These are phyloP conservation scores for Otolemur crassicaudatus DNA, from an alignment of 2,797 vertebrate species.

Conservation along the genomic window DNA sequence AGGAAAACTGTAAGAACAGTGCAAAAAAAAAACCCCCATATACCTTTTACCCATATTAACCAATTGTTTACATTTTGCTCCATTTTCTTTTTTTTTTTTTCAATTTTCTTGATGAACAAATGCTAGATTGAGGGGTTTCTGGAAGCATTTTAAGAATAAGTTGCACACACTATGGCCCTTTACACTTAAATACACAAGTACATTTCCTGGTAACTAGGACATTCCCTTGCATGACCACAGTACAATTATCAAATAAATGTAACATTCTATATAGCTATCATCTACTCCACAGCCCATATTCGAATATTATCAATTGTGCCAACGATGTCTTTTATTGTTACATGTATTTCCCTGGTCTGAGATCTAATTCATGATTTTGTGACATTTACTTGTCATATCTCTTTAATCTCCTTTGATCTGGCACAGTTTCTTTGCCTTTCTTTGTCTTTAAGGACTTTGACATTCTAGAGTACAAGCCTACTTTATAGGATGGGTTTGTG, in stretches of 20 bases:
- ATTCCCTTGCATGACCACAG: not conserved
- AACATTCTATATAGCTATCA: not conserved
- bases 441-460: slow-evolving; percentile 36
- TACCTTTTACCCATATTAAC: not conserved
- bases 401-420: slow-evolving; percentile 34
- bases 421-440: slow-evolving; percentile 16
- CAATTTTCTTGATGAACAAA: not conserved
- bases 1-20: not conserved
- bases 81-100: not conserved
- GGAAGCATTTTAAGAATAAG: not conserved
- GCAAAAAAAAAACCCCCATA: not conserved
- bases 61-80: not conserved
- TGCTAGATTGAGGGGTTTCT: not conserved
- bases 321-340: not conserved
- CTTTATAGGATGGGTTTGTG: not conserved
- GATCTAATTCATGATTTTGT: not conserved
- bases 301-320: slow-evolving; percentile 6
- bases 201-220: not conserved
- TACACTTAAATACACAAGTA: not conserved
- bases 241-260: not conserved
- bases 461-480: slow-evolving; percentile 22
- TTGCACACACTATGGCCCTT: slow-evolving; percentile 6
- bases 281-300: not conserved
- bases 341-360: not conserved
- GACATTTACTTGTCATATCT: not conserved